phyloP scores from a whole-genome alignment of 2,797 vertebrate species.

The Microtus agrestis region DNA sequence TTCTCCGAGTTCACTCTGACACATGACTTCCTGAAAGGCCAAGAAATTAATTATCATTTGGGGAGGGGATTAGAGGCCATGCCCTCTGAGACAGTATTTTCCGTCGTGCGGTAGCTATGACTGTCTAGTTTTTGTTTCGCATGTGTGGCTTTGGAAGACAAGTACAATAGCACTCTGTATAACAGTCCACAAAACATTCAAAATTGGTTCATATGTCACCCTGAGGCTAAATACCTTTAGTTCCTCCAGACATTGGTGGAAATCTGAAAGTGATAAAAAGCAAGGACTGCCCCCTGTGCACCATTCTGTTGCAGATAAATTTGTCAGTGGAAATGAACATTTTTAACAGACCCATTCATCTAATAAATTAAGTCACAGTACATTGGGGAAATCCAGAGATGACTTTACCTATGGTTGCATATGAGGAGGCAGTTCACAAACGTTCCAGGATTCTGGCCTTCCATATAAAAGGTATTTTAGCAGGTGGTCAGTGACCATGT shows the following conservation, averaged over 20 bases:
- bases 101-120: not conserved
- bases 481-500: not conserved
- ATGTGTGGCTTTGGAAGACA: slow-evolving; percentile 17
- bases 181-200: slow-evolving; percentile 40
- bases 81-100: not conserved
- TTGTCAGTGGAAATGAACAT: slow-evolving; percentile 56
- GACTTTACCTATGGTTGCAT: not conserved
- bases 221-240: slow-evolving; percentile 32
- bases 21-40: not conserved
- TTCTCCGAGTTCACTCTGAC: not conserved
- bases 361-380: slow-evolving; percentile 40
- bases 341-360: slow-evolving; percentile 31
- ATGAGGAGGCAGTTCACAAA: slow-evolving; percentile 10
- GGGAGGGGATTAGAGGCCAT: not conserved
- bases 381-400: slow-evolving; percentile 33
- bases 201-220: slow-evolving; percentile 28
- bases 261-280: slow-evolving; percentile 53
- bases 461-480: not conserved
- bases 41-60: not conserved
- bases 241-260: slow-evolving; percentile 4
- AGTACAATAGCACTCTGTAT: not conserved
- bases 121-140: slow-evolving; percentile 44
- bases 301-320: slow-evolving; percentile 14
- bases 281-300: not conserved
- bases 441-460: slow-evolving; percentile 1